A percentile compares a stretch with the other conserved stretches of the same genome.
These are phyloP conservation scores for Phrynocephalus guinanensis DNA, from an alignment of 2,797 vertebrate species.

Conservation along the genomic window DNA sequence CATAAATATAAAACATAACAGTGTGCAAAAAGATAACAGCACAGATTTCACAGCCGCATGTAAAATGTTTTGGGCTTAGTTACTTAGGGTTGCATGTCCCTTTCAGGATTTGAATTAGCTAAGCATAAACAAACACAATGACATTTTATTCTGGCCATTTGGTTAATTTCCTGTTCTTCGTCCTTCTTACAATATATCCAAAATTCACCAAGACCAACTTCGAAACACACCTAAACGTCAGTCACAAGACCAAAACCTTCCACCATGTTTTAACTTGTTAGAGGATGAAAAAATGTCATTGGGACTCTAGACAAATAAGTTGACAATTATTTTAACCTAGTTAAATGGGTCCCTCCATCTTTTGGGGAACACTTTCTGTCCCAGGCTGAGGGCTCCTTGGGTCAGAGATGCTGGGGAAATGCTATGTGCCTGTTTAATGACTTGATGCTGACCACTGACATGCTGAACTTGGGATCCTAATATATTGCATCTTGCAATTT, in stretches of 20 bases:
- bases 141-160: background rate
- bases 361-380: no score
- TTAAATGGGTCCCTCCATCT: background rate
- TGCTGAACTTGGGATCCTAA: no score
- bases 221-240: background rate
- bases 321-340: background rate
- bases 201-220: rapidly evolving
- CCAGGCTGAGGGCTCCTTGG: no score
- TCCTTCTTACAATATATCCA: background rate
- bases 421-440: no score
- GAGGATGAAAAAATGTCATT: background rate
- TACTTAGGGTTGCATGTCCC: background rate
- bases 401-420: no score
- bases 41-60: background rate
- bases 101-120: background rate
- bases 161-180: background rate
- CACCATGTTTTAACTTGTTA: background rate
- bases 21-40: background rate
- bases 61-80: slow-evolving; percentile 7
- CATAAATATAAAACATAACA: background rate
- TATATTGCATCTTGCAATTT: no score
- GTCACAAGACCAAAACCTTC: background rate
- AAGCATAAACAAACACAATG: background rate
- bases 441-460: no score
- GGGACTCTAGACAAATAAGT: background rate